Base-by-base conservation (phyloP, 2,797 vertebrate species). In the Labroides dimidiatus region DNA sequence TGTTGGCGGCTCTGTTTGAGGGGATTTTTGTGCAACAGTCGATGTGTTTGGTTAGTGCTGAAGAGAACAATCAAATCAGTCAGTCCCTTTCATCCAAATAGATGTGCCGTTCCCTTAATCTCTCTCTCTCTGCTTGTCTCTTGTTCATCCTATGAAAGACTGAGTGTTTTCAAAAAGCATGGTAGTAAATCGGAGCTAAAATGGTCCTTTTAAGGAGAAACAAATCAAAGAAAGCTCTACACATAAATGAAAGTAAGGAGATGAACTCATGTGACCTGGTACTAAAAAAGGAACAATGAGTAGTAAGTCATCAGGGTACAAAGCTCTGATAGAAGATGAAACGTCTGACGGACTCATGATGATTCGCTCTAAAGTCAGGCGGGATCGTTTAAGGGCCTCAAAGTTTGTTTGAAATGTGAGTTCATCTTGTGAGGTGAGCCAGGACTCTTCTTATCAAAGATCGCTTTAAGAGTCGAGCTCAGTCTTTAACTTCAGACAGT, bases 331-430 rank as follows among this genome's bases (percentile, higher is more conserved):
- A 39, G 43, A 72, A 17, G 4, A 14, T 27, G 17, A 23, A 56
- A 12, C 16, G 27, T 61, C 58, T 15, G 10, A 11, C 14, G 10
- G 49, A 57, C 33, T 52, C 64, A 64, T 72, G 74, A 78, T 39
- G 44, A 20, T 5, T 21, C 0, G 2, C 19, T 57, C 47, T 16
- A 12, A 56, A 14, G 44, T 44, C 17, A 17, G 65, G 64, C 49
- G 17, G 27, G 37, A 69, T 52, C 16, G 10, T 17, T 50, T 48
- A 6, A 55, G 62, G 16, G 51, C 41, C 51, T 52, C 57, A n/a
- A 16, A 24, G 21, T 12, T 33, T 7, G 8, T 33, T 8, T 8
- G 5, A 42, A 55, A 45, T 30, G 1, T 36, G 44, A 53, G 33
- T 36, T 58, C 23, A 33, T 33, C 30, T 33, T 9, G 5, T 33